Conservation (phyloP, 2,888 invertebrate species). For the Watsonalla binaria region DNA sequence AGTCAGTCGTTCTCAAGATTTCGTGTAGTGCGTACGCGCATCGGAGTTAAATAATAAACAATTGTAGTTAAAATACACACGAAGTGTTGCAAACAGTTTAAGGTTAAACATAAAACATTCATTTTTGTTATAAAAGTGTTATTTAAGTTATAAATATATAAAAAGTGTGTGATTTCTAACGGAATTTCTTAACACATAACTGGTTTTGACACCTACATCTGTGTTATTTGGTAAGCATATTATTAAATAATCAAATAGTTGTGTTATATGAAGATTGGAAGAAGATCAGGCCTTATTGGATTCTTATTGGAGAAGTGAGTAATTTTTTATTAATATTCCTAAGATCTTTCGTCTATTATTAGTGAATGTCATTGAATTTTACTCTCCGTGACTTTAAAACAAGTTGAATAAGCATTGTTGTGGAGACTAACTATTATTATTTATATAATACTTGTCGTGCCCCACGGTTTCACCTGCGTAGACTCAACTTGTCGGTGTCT, state of each 20-base stretch:
- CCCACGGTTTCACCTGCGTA: too few relatives aligned
- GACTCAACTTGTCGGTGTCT: too few relatives aligned
- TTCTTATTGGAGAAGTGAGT: slow-evolving; percentile 47
- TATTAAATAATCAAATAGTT: slow-evolving; percentile 25
- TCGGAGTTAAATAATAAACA: slow-evolving; percentile 22
- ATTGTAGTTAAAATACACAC: slow-evolving; percentile 25
- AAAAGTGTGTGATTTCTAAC: slow-evolving; percentile 8
- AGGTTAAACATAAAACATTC: neutral
- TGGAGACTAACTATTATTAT: too few relatives aligned
- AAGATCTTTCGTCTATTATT: neutral
- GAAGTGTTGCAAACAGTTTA: slow-evolving; percentile 13
- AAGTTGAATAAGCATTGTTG: too few relatives aligned
- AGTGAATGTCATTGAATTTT: too few relatives aligned
- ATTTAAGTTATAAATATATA: neutral
- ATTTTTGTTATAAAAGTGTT: neutral
- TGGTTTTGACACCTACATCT: slow-evolving; percentile 33
- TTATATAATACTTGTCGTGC: too few relatives aligned
- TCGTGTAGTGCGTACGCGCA: slow-evolving; percentile 32
- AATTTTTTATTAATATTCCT: slow-evolving; percentile 3
- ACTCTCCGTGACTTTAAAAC: too few relatives aligned
- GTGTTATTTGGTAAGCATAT: slow-evolving; percentile 47
- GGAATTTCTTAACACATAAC: slow-evolving; percentile 40
- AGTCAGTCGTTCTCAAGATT: slow-evolving; percentile 9
- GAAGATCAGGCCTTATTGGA: slow-evolving; percentile 8
- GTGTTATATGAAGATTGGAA: slow-evolving; percentile 16